Conservation (phyloP, 2,113 vertebrate genomes). For the Sylvia atricapilla region DNA sequence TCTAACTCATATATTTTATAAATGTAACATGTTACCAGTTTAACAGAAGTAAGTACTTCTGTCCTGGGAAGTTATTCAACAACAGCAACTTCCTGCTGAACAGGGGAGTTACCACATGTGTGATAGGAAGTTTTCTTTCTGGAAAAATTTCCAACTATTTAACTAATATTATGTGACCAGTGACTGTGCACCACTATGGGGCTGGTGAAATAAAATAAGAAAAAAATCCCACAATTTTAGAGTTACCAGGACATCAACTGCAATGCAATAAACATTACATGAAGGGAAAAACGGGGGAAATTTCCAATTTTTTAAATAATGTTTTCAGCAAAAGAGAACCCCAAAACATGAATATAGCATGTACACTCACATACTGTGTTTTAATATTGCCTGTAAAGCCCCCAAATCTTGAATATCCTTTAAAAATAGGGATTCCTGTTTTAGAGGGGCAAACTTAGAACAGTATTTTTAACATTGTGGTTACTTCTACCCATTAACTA, state of each 20-base stretch:
- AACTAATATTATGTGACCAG: background rate
- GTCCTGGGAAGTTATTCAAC: background rate
- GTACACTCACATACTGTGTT: background rate
- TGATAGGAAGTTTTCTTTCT: background rate
- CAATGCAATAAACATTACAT: background rate
- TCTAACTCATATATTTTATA: background rate
- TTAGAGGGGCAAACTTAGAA: background rate
- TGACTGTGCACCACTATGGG: background rate
- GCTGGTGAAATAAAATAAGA: background rate
- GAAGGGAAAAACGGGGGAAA: background rate
- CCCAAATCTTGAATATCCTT: too few species aligned
- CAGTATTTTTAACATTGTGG: background rate
- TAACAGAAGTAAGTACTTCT: background rate
- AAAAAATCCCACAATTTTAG: too few species aligned
- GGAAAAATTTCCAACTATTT: background rate
- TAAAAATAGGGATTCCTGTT: background rate
- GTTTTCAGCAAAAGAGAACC: background rate
- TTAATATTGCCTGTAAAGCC: too few species aligned
- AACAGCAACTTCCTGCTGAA: background rate
- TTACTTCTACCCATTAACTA: background rate
- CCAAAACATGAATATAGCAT: fast-evolving
- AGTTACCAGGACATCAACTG: background rate
- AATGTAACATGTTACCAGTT: fast-evolving
- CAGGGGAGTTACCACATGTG: background rate
- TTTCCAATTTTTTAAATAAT: background rate